Evolutionary conservation across 2,113 vertebrate species (phyloP), one percentile per base, ranked within the genome.

Genomic region (Abramis brama): DNA sequence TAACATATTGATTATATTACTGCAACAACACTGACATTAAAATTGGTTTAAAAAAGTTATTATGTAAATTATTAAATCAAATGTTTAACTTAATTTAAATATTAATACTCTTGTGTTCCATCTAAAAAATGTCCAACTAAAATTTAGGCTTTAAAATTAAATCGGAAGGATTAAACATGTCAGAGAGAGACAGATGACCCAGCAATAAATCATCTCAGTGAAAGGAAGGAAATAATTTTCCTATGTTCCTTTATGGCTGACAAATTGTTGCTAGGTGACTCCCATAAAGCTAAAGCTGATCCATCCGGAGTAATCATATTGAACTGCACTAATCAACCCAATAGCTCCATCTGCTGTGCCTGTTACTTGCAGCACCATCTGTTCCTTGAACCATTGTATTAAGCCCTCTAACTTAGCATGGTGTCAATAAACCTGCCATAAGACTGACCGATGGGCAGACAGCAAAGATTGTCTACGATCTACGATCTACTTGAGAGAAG

Each of bases 301-400:
- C 55, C 80, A 77, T 85, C 39, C 33, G 17, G 55, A 9, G 2
- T 87, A 89, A 89, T 89, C 68, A 86, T 15, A 71, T 89, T 87
- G 83, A 64, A 62, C 78, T 71, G 11, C 78, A 82, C 79, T 87
- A 87, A 89, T 89, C 81, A 87, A 86, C 59, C 79, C 84, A 88
- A 90, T 83, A 85, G 85, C 84, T 86, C 89, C 89, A 88, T 90
- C 89, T 90, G 87, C 87, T 85, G 89, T 88, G 85, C 39, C 83
- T 87, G 57, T n/a, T 87, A 25, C 78, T 85, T 52, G 76, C 80
- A 76, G 50, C 85, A 76, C 85, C 89, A 90, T 87, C 88, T 89
- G 88, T 87, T 79, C 75, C 50, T 64, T 68, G 71, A 33, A 43
- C 85, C 55, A 79, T 36, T 55, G 57, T 57, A 68, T 50, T 77